Base-by-base conservation (phyloP, 1,140 invertebrate genomes). In the Bombus pascuorum region DNA sequence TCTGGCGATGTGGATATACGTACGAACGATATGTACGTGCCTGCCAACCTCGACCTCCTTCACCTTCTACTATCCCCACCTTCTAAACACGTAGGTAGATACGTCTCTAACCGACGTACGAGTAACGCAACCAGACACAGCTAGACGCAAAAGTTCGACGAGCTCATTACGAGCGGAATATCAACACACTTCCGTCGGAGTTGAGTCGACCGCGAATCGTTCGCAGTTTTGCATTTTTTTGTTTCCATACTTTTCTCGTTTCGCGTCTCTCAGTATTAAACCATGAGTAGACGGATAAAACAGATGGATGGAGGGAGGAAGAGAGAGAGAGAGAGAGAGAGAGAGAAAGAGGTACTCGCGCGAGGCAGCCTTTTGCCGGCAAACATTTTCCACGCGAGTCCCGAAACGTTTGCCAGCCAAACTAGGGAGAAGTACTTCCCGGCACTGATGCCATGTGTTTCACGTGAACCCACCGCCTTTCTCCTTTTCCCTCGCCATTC, bases 351-450 rank as follows among this genome's bases (percentile, higher is more conserved):
- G 72, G 28, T 15, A 42, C 47, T 77, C 66, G 62, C 74, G 75
- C 79, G 81, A 87, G 81, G 82, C 81, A 73, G 81, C 75, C 88
- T 75, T n/a, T 78, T 44, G 47, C 82, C 82, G 84, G 87, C 85
- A 90, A 90, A 90, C 86, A 90, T 90, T 87, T 76, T 78, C 80
- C 68, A 53, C 44, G 82, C 78, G 74, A 87, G 81, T 72, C 87
- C 71, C 75, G 80, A 90, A 90, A 88, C 80, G 82, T 76, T 86
- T 72, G 86, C 83, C 39, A 86, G 82, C 57, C 59, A 44, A 42
- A 53, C 28, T 37, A 9, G 13, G 57, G 66, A 80, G 59, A 88
- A 83, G 75, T 65, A n/a, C 71, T 84, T 72, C 8, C 22, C 34
- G 15, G 39, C n/a, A 77, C 88, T 44, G 79, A 75, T 81, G 83